Base-by-base conservation (phyloP, 2,113 vertebrate species). In the Atractosteus spatula region DNA sequence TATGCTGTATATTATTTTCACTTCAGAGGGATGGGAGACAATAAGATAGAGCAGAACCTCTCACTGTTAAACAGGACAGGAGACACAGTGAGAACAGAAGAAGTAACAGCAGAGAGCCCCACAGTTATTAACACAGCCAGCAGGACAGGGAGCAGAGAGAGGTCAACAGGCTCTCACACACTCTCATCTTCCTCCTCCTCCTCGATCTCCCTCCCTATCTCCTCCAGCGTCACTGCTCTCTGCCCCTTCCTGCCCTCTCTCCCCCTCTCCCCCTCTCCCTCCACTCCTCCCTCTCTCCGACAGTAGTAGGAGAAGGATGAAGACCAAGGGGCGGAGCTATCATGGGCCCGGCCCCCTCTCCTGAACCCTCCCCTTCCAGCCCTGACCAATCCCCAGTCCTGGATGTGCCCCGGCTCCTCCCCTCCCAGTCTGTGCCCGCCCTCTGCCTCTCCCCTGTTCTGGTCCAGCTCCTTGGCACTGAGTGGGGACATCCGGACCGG, bases 391-490 rank as follows among this genome's bases (percentile, higher is more conserved):
- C 91, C 91, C 91, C 91, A 92, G 1, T 88, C 87, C 73, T 89
- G 91, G 55, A 76, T 80, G 29, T 82, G 83, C 8, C 86, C 85
- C 0, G 84, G 16, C 4, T 69, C 63, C 3, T 79, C 83, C 7
- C 17, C 17, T 29, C 17, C 17, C 17, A 29, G 17, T 68, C 79
- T 42, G 85, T 85, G 80, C 88, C 89, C 47, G 87, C 74, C 0
- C 91, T 91, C 17, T 29, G 17, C 17, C 17, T 29, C 17, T 29
- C 17, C 17, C 3, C 84, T 68, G 44, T 75, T 87, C 72, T 86
- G 89, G 79, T 91, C 89, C 74, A 93, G 84, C 78, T 93, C 91
- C 65, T 88, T 89, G 69, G 92, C 89, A 16, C 92, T 94, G 71
- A 92, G 91, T 0, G 84, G 80, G 0, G 93, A 77, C 87, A 92